Evolutionary conservation across 1,140 invertebrate genomes (phyloP).

Genomic region (Drosophila baimaii): DNA sequence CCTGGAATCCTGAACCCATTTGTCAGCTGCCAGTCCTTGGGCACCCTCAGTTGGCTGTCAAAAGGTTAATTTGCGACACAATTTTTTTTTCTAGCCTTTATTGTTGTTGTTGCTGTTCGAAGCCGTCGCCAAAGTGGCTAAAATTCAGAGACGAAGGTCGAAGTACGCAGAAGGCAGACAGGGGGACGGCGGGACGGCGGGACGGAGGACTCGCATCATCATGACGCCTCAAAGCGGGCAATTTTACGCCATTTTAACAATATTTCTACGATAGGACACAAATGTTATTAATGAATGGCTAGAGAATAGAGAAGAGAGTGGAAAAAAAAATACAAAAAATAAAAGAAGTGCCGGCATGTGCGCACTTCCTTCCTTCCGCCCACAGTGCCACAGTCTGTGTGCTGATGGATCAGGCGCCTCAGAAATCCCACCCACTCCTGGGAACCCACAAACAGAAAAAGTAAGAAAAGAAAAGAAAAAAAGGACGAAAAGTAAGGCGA

Average conservation of each 20-base stretch:
- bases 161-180: conserved; percentile 12
- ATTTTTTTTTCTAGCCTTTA: conserved; percentile 28
- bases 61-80: conserved; percentile 83
- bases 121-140: conserved; percentile 27
- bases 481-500: conserved; percentile 3
- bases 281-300: conserved; percentile 78
- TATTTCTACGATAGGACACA: conserved; percentile 58
- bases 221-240: conserved; percentile 69
- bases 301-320: background rate
- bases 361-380: conserved; percentile 42
- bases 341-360: conserved; percentile 63
- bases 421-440: background rate
- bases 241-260: conserved; percentile 84
- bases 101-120: background rate
- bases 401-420: conserved; percentile 44
- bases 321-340: background rate
- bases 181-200: no score
- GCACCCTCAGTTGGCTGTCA: conserved; percentile 64
- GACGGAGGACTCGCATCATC: conserved; percentile 42
- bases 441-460: background rate
- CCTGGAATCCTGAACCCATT: conserved; percentile 28
- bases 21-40: conserved; percentile 35
- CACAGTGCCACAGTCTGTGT: background rate
- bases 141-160: conserved; percentile 6
- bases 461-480: conserved; percentile 29